Evolutionary conservation across 2,113 vertebrate species (phyloP).

Genomic region (Takifugu flavidus): DNA sequence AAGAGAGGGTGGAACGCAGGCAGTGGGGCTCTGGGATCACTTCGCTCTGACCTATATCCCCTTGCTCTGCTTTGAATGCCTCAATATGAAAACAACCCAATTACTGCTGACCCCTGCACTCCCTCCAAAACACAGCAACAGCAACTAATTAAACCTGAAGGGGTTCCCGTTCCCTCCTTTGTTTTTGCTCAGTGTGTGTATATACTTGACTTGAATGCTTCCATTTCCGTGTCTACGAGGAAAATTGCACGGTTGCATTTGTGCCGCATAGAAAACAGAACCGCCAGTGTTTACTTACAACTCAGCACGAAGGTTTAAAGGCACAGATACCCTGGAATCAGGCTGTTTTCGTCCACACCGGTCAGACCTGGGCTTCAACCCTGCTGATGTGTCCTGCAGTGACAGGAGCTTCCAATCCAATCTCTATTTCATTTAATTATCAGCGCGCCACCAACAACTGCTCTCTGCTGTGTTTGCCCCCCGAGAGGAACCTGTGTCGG

Average conservation of each 20-base stretch:
- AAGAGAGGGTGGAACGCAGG: slow-evolving; percentile 42
- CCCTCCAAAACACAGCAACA: slow-evolving; percentile 65
- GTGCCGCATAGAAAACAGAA: slow-evolving; percentile 14
- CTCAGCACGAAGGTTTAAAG: slow-evolving; percentile 33
- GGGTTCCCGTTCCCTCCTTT: slow-evolving; percentile 52
- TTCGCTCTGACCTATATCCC: slow-evolving; percentile 68
- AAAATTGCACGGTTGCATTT: slow-evolving; percentile 1
- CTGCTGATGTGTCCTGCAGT: slow-evolving; percentile 61
- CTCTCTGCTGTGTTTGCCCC: slow-evolving; percentile 45
- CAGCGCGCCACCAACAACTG: slow-evolving; percentile 46
- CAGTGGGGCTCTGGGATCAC: slow-evolving; percentile 56
- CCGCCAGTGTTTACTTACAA: slow-evolving; percentile 14
- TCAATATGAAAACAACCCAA: slow-evolving; percentile 74
- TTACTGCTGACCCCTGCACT: slow-evolving; percentile 68
- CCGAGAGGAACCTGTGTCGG: slow-evolving; percentile 47
- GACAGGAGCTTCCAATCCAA: slow-evolving; percentile 64
- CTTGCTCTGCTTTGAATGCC: slow-evolving; percentile 66
- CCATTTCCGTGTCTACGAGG: slow-evolving; percentile 9
- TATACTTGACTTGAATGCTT: slow-evolving; percentile 23
- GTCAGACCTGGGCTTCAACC: slow-evolving; percentile 55
- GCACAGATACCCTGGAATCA: slow-evolving; percentile 23
- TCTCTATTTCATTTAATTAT: slow-evolving; percentile 71
- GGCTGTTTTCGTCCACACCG: slow-evolving; percentile 37
- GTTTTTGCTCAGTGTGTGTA: slow-evolving; percentile 53
- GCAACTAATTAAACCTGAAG: slow-evolving; percentile 73